Evolutionary conservation across 2,888 invertebrate genomes (phyloP).

Genomic region (Sarcophaga subvicina): DNA sequence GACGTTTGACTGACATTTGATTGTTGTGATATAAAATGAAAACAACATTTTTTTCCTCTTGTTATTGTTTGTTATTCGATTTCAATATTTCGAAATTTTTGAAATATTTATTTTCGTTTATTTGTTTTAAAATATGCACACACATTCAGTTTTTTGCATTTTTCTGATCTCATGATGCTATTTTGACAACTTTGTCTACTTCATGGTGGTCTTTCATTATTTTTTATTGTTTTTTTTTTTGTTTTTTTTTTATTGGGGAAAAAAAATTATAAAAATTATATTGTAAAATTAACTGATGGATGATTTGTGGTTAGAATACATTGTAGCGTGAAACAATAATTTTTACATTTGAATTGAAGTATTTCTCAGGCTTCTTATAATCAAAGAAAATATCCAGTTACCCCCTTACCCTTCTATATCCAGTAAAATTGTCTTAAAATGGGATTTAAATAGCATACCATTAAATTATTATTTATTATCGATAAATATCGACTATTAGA

Average conservation of each 20-base stretch:
- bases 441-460: too few species aligned
- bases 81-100: background rate
- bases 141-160: conserved; percentile 11
- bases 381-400: background rate
- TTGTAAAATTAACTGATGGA: conserved; percentile 16
- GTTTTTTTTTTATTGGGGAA: too few species aligned
- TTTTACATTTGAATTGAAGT: background rate
- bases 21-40: background rate
- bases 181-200: conserved; percentile 39
- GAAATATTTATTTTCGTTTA: conserved; percentile 41
- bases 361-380: background rate
- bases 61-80: background rate
- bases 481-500: too few species aligned
- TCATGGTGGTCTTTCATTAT: conserved; percentile 31
- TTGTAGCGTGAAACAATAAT: conserved; percentile 12
- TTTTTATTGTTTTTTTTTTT: background rate
- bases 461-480: too few species aligned
- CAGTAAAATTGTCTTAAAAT: background rate
- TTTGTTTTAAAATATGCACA: conserved; percentile 16
- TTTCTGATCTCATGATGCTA: conserved; percentile 26
- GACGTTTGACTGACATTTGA: background rate
- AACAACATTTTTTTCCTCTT: too few species aligned
- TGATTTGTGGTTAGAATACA: conserved; percentile 49
- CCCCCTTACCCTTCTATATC: background rate
- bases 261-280: background rate